Conservation (phyloP, 92 coral and sea anemone genomes). For the Zoanthus sociatus region DNA sequence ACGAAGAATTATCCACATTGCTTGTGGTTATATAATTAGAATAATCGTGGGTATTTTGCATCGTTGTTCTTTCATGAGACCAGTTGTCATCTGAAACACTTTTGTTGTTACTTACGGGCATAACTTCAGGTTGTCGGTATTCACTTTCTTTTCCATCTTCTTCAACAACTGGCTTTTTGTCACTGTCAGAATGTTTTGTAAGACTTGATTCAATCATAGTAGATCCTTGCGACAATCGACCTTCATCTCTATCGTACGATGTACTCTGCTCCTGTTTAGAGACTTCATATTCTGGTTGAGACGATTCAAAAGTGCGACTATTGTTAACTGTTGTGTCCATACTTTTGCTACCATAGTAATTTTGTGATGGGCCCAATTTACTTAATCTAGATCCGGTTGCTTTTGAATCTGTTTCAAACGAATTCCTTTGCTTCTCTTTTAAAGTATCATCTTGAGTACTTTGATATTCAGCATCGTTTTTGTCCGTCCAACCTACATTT, state of each 20-base stretch:
- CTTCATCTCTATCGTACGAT: background rate
- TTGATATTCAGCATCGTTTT: too few species aligned
- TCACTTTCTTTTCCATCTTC: background rate
- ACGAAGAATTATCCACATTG: background rate
- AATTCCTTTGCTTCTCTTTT: too few species aligned
- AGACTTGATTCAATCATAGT: background rate
- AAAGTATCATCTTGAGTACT: too few species aligned
- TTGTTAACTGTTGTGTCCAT: too few species aligned
- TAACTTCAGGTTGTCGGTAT: conserved; percentile 9
- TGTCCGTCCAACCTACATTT: too few species aligned
- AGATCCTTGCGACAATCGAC: background rate
- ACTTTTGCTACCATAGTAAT: too few species aligned
- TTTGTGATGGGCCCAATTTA: too few species aligned
- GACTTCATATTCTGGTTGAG: background rate
- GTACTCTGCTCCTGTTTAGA: background rate
- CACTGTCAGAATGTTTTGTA: background rate
- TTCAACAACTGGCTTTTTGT: background rate
- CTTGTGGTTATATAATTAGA: background rate
- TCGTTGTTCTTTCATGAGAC: background rate
- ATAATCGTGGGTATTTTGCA: background rate
- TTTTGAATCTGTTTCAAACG: too few species aligned
- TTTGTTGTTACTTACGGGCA: background rate
- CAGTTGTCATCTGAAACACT: background rate
- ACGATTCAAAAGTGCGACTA: too few species aligned
- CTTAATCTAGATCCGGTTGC: too few species aligned